Base-by-base conservation (phyloP, 1,140 invertebrate species). In the Stegodyphus dumicola region DNA sequence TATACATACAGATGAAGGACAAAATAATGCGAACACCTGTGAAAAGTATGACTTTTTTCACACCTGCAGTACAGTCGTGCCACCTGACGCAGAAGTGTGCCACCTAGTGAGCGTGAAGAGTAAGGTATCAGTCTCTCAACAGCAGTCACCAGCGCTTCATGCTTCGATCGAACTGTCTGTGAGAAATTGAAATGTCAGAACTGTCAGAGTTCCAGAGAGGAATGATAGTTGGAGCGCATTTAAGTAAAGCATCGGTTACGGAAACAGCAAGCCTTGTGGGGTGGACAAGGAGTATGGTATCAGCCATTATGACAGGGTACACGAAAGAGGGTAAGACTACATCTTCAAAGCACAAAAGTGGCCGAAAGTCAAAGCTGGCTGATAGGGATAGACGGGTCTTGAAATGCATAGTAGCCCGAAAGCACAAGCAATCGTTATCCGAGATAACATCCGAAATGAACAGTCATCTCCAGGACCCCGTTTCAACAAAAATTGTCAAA, bases 321-420 rank as follows among this genome's bases (percentile, higher is more conserved):
- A 73, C 51, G 70, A 73, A 73, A 75, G 52, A 53, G 56, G 73
- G 73, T 56, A 75, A 75, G 73, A 75, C 51, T 3, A 60, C 52
- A 5, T 56, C 17, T 60, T 33, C 33, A 33, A 53, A 75, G 17
- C 51, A 56, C 54, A 73, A 33, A 1, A 51, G 17, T 73, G 7
- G 70, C 70, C 70, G 7, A 73, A 73, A 73, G 48, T 73, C 48
- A 52, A 73, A 73, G 18, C 48, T 73, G 7, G 51, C 70, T 73
- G 7, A 73, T 52, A 73, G 70, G 51, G 17, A 51, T 49, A 73
- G 48, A 73, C 33, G 9, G 49, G 70, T 73, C 17, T 73, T 73
- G 70, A 73, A 73, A 6, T 3, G 11, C 9, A 49, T 52, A 51
- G 70, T 73, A 52, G 6, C 17, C 70, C 1, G 49, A 73, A 33